Conservation (phyloP, 2,888 invertebrate species). For the Lithophane ornitopus region DNA sequence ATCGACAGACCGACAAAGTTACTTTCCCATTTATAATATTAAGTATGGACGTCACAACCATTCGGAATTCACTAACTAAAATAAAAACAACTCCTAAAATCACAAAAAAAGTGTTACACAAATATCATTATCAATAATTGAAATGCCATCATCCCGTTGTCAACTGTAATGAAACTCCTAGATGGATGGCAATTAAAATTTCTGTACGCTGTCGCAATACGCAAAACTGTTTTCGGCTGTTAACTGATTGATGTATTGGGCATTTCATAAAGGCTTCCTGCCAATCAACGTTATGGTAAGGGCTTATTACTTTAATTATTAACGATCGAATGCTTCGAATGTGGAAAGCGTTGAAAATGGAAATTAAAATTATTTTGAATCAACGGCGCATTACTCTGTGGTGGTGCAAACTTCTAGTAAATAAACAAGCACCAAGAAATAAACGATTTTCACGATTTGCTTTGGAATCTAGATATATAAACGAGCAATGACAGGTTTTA, state of each 20-base stretch:
- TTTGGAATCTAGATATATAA: neutral
- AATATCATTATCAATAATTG: conserved; percentile 39
- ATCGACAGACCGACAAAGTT: neutral
- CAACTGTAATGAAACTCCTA: conserved; percentile 54
- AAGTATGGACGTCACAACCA: neutral
- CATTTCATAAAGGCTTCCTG: conserved; percentile 44
- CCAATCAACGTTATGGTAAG: conserved; percentile 42
- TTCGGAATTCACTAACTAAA: neutral
- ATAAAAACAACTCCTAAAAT: neutral
- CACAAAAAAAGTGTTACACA: neutral
- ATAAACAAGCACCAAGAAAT: neutral
- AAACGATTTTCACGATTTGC: neutral
- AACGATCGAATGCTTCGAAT: conserved; percentile 31
- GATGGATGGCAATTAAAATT: conserved; percentile 63
- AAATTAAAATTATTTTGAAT: conserved; percentile 4
- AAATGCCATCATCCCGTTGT: conserved; percentile 24
- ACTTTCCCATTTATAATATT: neutral
- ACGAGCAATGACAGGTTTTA: neutral
- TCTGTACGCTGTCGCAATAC: conserved; percentile 42
- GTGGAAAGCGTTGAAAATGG: neutral
- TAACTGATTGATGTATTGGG: conserved; percentile 42
- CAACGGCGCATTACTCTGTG: neutral
- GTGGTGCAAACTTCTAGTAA: neutral
- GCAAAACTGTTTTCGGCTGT: conserved; percentile 36
- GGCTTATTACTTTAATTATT: conserved; percentile 28